Evolutionary conservation across 2,888 invertebrate genomes (phyloP).

Genomic region (Neocrepidodera transversa): DNA sequence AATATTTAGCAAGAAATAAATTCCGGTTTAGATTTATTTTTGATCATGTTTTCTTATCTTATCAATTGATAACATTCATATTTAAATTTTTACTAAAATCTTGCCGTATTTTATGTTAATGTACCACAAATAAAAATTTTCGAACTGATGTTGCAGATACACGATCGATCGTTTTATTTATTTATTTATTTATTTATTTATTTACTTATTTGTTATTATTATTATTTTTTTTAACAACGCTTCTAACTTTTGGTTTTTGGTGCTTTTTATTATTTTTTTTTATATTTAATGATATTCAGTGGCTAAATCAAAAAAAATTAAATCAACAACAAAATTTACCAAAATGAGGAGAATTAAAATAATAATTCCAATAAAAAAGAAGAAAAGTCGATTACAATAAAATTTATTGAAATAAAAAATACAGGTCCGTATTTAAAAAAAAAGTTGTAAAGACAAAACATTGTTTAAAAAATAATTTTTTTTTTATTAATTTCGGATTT

Average conservation of each 20-base stretch:
- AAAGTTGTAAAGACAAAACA: too few relatives aligned
- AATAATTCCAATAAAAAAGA: too few relatives aligned
- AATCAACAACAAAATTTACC: too few relatives aligned
- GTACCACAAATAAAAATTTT: constrained; percentile 8
- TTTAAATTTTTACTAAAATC: neutral
- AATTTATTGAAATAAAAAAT: too few relatives aligned
- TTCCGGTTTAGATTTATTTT: too few relatives aligned
- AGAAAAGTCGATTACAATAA: too few relatives aligned
- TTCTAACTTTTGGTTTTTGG: constrained; percentile 11
- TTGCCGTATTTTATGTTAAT: constrained; percentile 15
- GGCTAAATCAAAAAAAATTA: constrained; percentile 29
- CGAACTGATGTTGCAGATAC: constrained; percentile 28
- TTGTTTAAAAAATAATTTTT: too few relatives aligned
- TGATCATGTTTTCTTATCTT: neutral
- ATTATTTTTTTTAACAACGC: constrained; percentile 2
- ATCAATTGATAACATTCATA: neutral
- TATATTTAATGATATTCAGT: constrained; percentile 18
- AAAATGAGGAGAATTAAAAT: too few relatives aligned
- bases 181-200: constrained; percentile 28
- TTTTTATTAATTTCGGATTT: too few relatives aligned
- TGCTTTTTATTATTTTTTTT: constrained; percentile 30
- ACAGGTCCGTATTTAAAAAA: too few relatives aligned
- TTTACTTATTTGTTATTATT: too few relatives aligned
- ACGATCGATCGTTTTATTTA: constrained; percentile 30
- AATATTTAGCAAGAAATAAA: too few relatives aligned